These are phyloP conservation scores for Strongylocentrotus purpuratus DNA, from an alignment of 35 echinoderm and acorn worm genomes.

Conservation along the genomic window DNA sequence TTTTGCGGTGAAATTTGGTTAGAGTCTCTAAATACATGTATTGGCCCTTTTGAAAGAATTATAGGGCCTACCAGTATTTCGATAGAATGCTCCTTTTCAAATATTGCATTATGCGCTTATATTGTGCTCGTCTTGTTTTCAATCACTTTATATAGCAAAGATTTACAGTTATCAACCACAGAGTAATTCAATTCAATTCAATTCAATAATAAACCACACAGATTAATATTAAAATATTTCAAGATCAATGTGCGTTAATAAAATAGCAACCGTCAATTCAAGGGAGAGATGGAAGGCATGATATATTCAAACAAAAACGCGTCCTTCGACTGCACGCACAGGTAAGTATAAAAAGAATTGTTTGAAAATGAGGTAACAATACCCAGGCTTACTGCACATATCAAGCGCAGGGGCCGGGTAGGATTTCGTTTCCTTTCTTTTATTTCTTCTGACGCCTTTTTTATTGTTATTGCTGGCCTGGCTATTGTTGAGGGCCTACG, in stretches of 20 bases:
- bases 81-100: neutral
- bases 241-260: neutral
- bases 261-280: neutral
- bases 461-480: slow-evolving; percentile 11
- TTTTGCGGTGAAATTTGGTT: neutral
- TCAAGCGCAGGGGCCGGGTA: neutral
- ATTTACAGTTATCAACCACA: neutral
- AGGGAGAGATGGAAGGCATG: neutral
- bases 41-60: neutral
- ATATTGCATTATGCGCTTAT: neutral
- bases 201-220: neutral
- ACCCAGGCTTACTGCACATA: neutral
- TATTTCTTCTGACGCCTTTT: neutral
- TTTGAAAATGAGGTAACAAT: slow-evolving; percentile 13
- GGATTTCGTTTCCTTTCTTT: slow-evolving; percentile 17
- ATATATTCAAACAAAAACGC: slow-evolving; percentile 11
- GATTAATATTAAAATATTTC: neutral
- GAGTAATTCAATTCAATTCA: neutral
- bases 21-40: neutral
- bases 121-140: neutral
- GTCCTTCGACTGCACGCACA: neutral
- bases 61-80: neutral
- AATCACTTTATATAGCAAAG: neutral
- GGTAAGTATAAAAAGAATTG: slow-evolving; percentile 4
- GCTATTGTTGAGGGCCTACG: neutral